Evolutionary conservation across 2,113 vertebrate species (phyloP), one percentile per base, ranked within the genome.

Genomic region (Leptodactylus fuscus): DNA sequence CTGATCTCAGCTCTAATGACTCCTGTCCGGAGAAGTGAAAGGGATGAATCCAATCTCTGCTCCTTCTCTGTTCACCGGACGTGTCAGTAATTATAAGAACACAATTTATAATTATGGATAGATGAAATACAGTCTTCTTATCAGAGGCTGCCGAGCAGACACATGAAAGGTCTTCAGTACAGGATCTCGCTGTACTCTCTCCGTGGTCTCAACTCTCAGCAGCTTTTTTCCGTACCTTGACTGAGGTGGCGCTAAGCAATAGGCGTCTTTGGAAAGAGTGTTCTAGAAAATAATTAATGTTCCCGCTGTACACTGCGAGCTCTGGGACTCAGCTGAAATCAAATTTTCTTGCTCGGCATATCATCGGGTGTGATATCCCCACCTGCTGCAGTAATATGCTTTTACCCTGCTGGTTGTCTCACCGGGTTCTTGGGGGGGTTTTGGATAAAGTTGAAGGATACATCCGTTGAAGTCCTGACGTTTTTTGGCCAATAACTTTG

Each of bases 281-380:
- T 80, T 85, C 77, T 76, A 36, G 62, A 55, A 80, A 80, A 80
- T 85, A 80, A 85, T 85, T 58, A 71, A 80, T 55, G 51, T 85
- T 85, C 44, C 46, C 32, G 55, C 32, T 65, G 73, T 84, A 85
- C 44, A 53, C 29, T 27, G 5, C 6, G n/a, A 51, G 83, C 74
- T 78, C 6, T 18, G 76, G 34, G 76, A 80, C 53, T 69, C 70
- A 46, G 62, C 55, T 46, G 76, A 46, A 79, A 79, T 85, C 16
- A 79, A 55, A 85, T 85, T 85, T 85, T 71, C 62, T 34, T 71
- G 36, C 36, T 36, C 49, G 2, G 34, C 46, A 67, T 79, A 85
- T 79, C 75, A 85, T 80, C 5, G 73, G 83, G 62, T 70, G 53
- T 58, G 48, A 58, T 80, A 44, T 36, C 49, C 60, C 73, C 65